Conservation (phyloP, 2,113 vertebrate species). For the Rhinoderma darwinii region DNA sequence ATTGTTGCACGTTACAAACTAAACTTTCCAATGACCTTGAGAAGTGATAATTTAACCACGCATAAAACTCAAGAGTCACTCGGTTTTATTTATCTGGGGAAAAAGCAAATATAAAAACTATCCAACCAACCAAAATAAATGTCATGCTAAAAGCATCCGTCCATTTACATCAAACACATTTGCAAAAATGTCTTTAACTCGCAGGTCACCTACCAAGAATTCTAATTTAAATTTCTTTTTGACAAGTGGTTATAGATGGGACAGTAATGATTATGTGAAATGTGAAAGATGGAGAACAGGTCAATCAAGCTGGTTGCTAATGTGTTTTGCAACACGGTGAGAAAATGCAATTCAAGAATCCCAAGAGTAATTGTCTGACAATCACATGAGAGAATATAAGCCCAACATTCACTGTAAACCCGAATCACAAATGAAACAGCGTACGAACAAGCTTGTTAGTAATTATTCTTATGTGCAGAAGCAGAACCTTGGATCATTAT, state of each 20-base stretch:
- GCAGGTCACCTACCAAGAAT: slow-evolving; percentile 69
- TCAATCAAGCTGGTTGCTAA: slow-evolving; percentile 61
- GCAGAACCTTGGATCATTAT: background rate
- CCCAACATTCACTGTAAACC: background rate
- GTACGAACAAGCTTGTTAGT: slow-evolving; percentile 8
- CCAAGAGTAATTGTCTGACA: slow-evolving; percentile 42
- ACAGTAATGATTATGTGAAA: slow-evolving; percentile 57
- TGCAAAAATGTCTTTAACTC: slow-evolving; percentile 64
- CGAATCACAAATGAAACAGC: background rate
- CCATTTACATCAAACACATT: slow-evolving; percentile 66
- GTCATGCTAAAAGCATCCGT: slow-evolving; percentile 63
- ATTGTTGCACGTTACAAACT: background rate
- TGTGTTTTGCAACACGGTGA: slow-evolving; percentile 55
- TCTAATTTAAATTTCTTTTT: slow-evolving; percentile 65
- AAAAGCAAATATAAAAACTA: slow-evolving; percentile 31
- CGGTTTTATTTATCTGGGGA: slow-evolving; percentile 43
- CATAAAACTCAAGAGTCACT: slow-evolving; percentile 27
- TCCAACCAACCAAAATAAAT: slow-evolving; percentile 59
- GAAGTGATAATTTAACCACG: background rate
- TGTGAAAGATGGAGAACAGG: slow-evolving; percentile 22
- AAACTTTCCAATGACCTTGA: slow-evolving; percentile 33
- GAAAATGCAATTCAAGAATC: slow-evolving; percentile 61
- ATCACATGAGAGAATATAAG: slow-evolving; percentile 32
- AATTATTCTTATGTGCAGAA: background rate
- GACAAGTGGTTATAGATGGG: slow-evolving; percentile 61